A percentile compares a stretch with the other conserved stretches of the same genome.
These are phyloP conservation scores for Helicolenus hilgendorfi DNA, from an alignment of 2,797 vertebrate species.

Conservation along the genomic window DNA sequence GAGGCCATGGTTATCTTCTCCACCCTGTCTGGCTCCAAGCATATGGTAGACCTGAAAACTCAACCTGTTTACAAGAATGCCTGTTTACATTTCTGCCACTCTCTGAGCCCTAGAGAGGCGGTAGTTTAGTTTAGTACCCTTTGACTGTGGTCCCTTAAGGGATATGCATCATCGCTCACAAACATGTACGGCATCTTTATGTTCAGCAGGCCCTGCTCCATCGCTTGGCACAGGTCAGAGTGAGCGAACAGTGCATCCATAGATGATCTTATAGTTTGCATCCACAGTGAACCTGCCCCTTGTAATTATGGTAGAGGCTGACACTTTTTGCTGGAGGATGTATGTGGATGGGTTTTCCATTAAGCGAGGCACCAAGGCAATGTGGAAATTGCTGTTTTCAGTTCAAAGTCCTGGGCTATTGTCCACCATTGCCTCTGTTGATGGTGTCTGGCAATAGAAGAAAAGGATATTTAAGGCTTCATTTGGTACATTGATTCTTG, in stretches of 20 bases:
- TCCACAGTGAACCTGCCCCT: neutral
- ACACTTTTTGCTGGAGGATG: neutral
- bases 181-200: neutral
- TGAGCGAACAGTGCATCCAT: neutral
- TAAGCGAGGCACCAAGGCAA: neutral
- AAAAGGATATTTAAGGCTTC: neutral
- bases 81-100: neutral
- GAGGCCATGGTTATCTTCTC: neutral
- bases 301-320: neutral
- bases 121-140: neutral
- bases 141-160: neutral
- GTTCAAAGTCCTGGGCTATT: neutral
- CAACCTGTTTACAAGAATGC: neutral
- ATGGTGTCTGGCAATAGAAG: neutral
- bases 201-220: neutral
- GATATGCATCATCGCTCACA: neutral
- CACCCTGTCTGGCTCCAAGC: neutral
- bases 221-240: neutral
- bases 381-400: neutral
- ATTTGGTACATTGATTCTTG: no score
- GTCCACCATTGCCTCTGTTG: neutral
- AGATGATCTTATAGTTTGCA: neutral
- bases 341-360: neutral
- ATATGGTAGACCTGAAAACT: neutral
- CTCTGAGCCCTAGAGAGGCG: neutral